These are phyloP conservation scores for Cylas formicarius DNA, from an alignment of 1,140 invertebrate species.

Conservation along the genomic window DNA sequence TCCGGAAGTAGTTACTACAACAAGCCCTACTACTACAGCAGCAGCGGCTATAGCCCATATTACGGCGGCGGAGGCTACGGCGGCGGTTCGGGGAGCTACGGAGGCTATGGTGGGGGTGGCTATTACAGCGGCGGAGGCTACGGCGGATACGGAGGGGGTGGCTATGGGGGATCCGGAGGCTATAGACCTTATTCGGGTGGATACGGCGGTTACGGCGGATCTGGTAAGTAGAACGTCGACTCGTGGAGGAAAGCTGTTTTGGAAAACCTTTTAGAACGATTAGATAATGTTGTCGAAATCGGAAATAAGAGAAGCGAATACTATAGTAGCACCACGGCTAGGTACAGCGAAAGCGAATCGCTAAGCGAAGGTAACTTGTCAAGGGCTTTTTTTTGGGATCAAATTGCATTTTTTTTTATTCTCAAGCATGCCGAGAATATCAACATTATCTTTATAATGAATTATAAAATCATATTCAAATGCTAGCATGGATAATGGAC, in stretches of 20 bases:
- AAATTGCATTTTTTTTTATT: too few relatives aligned
- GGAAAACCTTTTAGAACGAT: neutral
- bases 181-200: neutral
- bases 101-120: constrained; percentile 1
- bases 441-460: too few relatives aligned
- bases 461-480: too few relatives aligned
- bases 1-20: constrained; percentile 3
- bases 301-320: constrained; percentile 13
- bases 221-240: neutral
- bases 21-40: neutral
- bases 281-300: constrained; percentile 7
- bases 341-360: constrained; percentile 1
- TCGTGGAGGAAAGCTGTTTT: constrained; percentile 3
- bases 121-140: neutral
- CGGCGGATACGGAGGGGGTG: neutral
- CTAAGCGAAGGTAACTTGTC: constrained; percentile 6
- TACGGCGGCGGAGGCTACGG: neutral
- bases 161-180: constrained; percentile 3
- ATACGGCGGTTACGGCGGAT: neutral
- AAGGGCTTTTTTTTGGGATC: too few relatives aligned
- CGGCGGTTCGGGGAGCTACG: neutral
- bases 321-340: constrained; percentile 9
- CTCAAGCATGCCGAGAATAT: too few relatives aligned
- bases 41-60: constrained; percentile 6
- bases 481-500: too few relatives aligned